A percentile compares a stretch with the other conserved stretches of the same genome.
phyloP scores from a whole-genome alignment of 2,797 vertebrate genomes.

The Gouania willdenowi region DNA sequence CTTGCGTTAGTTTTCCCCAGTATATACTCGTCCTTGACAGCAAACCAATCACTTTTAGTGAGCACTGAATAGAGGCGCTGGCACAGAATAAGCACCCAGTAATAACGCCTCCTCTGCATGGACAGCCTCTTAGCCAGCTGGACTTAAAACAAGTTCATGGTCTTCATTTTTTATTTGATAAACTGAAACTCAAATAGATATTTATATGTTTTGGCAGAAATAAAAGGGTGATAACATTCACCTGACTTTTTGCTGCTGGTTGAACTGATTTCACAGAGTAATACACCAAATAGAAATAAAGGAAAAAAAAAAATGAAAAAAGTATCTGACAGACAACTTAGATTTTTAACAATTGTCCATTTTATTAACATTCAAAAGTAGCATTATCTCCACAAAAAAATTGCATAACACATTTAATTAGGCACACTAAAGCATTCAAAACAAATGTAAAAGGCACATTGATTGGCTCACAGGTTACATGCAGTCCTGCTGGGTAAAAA shows the following conservation, averaged over 20 bases:
- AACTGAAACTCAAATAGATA: neutral
- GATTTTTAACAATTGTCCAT: slow-evolving; percentile 5
- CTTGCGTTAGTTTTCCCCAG: neutral
- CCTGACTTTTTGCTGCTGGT: no score
- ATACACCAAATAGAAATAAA: no score
- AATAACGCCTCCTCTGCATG: slow-evolving; percentile 13
- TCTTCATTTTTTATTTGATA: neutral
- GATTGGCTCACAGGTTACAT: slow-evolving; percentile 35
- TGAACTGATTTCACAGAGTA: no score
- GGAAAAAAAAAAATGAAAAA: no score
- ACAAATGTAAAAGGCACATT: slow-evolving; percentile 48
- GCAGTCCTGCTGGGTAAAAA: slow-evolving; percentile 35
- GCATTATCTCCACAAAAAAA: slow-evolving; percentile 19
- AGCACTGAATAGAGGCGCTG: slow-evolving; percentile 11
- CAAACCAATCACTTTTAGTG: slow-evolving; percentile 19
- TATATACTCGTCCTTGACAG: neutral
- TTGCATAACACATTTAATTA: slow-evolving; percentile 37
- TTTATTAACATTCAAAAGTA: slow-evolving; percentile 35
- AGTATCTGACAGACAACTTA: neutral
- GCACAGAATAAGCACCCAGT: slow-evolving; percentile 5
- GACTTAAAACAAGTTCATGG: slow-evolving; percentile 28
- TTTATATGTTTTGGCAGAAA: no score
- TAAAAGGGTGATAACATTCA: no score
- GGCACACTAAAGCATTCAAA: slow-evolving; percentile 1
- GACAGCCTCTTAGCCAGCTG: slow-evolving; percentile 32